Base-by-base conservation (phyloP, 2,113 vertebrate species). In the Cardinalis cardinalis region DNA sequence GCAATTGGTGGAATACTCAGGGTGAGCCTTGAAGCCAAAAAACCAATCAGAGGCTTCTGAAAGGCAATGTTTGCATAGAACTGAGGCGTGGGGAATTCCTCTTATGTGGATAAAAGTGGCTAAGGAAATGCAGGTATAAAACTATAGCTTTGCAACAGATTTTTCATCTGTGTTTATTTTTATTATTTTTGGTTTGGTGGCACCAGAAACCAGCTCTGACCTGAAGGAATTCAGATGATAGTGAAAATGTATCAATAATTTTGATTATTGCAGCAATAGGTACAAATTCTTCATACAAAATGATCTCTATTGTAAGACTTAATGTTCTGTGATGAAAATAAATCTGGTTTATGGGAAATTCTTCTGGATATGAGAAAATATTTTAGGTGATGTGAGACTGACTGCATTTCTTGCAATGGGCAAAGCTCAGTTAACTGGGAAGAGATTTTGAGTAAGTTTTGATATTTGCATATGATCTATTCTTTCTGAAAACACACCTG, bases 401-500 rank as follows among this genome's bases (percentile, higher is more conserved):
- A 34, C 32, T 69, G 20, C 6, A 40, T 79, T 84, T 88, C 46
- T 81, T 72, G 41, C 11, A 64, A n/a, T 15, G 64, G 29, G 13
- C 17, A 25, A 71, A 87, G 29, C 14, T 71, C 38, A 66, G 41
- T 60, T 84, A 64, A 65, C 14, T 41, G 6, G 6, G 9, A 91
- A 73, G 84, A 91, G 40, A 91, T 44, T 69, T 44, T 71, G 44
- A 78, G 11, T 65, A 79, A 72, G 8, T 78, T 84, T 75, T 88
- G 41, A 53, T 81, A 55, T 49, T 91, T 81, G 53, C 14, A 59
- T 84, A 72, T 1, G 2, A 60, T n/a, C 24, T 81, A 28, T 61
- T 49, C 18, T 72, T 90, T 88, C 48, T 92, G 70, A 87, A 89
- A 78, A 61, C 17, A 68, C 53, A 75, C 53, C 72, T 71, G 24